A percentile compares a stretch with the other conserved stretches of the same genome.
phyloP scores from a whole-genome alignment of 2,113 vertebrate genomes.

The Geococcyx californianus region DNA sequence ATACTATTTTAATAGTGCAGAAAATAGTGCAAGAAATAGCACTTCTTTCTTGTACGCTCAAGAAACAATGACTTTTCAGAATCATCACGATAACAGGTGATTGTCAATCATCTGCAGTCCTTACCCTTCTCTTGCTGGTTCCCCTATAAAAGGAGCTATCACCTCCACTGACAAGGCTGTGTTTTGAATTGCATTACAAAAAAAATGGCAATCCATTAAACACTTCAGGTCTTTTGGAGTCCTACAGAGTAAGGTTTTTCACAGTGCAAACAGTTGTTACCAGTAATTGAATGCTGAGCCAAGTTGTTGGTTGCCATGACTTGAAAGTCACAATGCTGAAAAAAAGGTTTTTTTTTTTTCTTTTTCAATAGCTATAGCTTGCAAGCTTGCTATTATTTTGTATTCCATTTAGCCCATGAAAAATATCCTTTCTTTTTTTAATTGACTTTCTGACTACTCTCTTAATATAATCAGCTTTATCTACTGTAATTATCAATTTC shows the following conservation, averaged over 20 bases:
- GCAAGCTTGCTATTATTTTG: neutral
- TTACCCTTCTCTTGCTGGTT: neutral
- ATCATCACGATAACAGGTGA: neutral
- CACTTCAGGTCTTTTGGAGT: neutral
- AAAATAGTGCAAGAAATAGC: neutral
- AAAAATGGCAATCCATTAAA: neutral
- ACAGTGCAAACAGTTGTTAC: neutral
- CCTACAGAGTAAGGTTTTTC: neutral
- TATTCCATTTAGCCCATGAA: neutral
- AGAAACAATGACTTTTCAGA: neutral
- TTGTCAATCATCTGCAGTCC: neutral
- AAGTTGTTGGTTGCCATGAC: neutral
- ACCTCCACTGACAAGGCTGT: neutral
- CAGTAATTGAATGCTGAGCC: neutral
- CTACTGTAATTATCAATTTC: neutral
- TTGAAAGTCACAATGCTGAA: neutral
- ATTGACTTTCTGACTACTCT: neutral
- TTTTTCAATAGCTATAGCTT: neutral
- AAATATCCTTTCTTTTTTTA: neutral
- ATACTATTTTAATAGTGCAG: neutral
- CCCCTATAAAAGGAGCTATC: neutral
- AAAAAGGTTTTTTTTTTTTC: neutral
- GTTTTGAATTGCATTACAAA: neutral
- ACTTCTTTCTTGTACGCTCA: neutral
- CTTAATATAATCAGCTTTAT: neutral